Conservation (phyloP, 2,113 vertebrate species). For the Scartelaos histophorus region DNA sequence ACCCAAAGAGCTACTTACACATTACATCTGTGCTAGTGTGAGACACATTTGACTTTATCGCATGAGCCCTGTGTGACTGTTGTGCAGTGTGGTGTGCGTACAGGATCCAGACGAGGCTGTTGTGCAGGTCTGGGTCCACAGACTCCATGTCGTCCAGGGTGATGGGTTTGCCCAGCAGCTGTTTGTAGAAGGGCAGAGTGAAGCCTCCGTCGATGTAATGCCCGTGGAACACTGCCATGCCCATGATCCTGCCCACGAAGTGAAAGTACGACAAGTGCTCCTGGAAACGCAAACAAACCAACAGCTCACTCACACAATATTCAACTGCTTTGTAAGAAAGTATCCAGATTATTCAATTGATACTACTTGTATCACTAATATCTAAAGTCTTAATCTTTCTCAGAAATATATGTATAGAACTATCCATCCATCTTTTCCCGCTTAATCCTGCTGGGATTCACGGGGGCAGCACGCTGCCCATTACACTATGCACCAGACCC, state of each 20-base stretch:
- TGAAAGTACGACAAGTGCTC: conserved; percentile 98
- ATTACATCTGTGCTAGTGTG: no score
- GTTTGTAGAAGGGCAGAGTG: conserved; percentile 97
- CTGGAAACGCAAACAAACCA: conserved; percentile 62
- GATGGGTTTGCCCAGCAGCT: conserved; percentile 96
- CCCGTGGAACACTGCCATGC: conserved; percentile 98
- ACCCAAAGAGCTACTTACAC: no score
- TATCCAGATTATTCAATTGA: no score
- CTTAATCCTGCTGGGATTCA: no score
- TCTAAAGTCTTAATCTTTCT: no score
- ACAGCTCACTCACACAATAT: background rate
- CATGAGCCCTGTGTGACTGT: background rate
- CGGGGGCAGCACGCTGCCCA: no score
- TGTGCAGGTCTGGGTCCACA: conserved; percentile 97
- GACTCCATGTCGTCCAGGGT: conserved; percentile 98
- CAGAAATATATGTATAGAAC: no score
- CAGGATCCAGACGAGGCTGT: conserved; percentile 99
- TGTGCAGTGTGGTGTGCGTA: conserved; percentile 72
- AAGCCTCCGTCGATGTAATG: conserved; percentile 99
- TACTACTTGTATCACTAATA: no score
- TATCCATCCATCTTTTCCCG: no score
- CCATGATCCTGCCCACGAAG: conserved; percentile 98
- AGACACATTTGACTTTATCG: no score
- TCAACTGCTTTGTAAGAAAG: background rate
- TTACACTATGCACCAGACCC: no score